Base-by-base conservation (phyloP, 1,140 invertebrate species). In the Apis laboriosa region DNA sequence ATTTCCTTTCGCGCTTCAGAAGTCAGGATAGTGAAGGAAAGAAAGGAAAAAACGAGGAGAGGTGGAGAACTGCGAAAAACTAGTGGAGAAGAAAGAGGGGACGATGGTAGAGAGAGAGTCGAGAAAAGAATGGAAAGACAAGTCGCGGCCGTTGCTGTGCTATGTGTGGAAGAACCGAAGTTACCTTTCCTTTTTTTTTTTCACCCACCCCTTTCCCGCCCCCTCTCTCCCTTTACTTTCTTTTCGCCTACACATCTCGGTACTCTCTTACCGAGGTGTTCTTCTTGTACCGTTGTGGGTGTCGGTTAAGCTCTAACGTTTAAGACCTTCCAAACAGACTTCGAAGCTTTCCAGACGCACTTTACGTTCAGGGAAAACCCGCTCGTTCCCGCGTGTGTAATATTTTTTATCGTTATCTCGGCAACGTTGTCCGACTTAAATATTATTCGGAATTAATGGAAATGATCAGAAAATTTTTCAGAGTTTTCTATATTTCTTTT, bases 1-100 rank as follows among this genome's bases (percentile, higher is more conserved):
- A 87, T 87, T 87, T 78, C 80, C 77, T 83, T 60, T 80, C 64
- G 77, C 70, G 78, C 63, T 67, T 83, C 79, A 74, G 73, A 60
- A 85, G 79, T 88, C 83, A 76, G 66, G 49, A 64, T 72, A 75
- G 75, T 15, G 61, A n/a, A 34, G 67, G 76, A 80, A 63, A 61
- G 76, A 75, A 60, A 21, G 19, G 19, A 28, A 24, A 49, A 34
- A 63, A 60, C 43, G 24, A 19, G 24, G 28, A 67, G 17, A 49
- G 55, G 71, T 64, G n/a, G 28, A 51, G 63, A 56, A 75, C 77
- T 24, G 53, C 43, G 56, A 63, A 58, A 43, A 64, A 60, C 51
- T 34, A 67, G 55, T 4, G 34, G n/a, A 24, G 43, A 19, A 24
- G 13, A 56, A 56, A 17, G 43, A 49, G 19, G 19, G 72, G 61